A percentile compares a stretch with the other conserved stretches of the same genome.
These are phyloP conservation scores for Acronicta aceris DNA, from an alignment of 2,888 invertebrate genomes.

Conservation along the genomic window DNA sequence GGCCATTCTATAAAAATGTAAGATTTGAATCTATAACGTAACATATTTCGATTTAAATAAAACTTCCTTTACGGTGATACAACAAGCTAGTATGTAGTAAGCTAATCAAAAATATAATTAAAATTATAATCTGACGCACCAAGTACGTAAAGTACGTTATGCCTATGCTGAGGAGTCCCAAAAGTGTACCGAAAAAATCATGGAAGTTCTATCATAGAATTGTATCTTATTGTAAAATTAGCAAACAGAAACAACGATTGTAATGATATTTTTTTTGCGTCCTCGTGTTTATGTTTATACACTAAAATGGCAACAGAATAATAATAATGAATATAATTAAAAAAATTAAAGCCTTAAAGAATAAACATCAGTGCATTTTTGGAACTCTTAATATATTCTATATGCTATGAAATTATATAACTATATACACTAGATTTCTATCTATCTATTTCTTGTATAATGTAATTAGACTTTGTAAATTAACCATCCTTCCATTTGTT, in stretches of 20 bases:
- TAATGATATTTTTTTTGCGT: not conserved
- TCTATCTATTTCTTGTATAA: slow-evolving; percentile 83
- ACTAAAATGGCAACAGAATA: not conserved
- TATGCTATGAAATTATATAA: slow-evolving; percentile 72
- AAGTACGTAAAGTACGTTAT: slow-evolving; percentile 72
- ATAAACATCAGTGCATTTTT: slow-evolving; percentile 30
- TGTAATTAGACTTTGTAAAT: slow-evolving; percentile 84
- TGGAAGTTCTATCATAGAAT: not conserved
- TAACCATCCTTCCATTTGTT: slow-evolving; percentile 80
- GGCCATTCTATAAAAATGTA: slow-evolving; percentile 79
- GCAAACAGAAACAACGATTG: not conserved
- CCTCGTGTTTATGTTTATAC: not conserved
- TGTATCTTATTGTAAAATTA: not conserved
- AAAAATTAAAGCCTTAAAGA: not conserved
- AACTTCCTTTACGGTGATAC: slow-evolving; percentile 65
- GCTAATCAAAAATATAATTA: slow-evolving; percentile 67
- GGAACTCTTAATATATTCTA: slow-evolving; percentile 64
- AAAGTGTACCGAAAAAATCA: slow-evolving; percentile 17
- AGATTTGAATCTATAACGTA: slow-evolving; percentile 56
- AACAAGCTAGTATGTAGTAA: slow-evolving; percentile 70
- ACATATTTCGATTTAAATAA: slow-evolving; percentile 70
- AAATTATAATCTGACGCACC: slow-evolving; percentile 75
- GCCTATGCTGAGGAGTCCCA: slow-evolving; percentile 60
- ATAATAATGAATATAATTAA: not conserved
- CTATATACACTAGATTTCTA: slow-evolving; percentile 85